phyloP scores from a whole-genome alignment of 2,888 invertebrate genomes.

The Acrocyrtus sp. region DNA sequence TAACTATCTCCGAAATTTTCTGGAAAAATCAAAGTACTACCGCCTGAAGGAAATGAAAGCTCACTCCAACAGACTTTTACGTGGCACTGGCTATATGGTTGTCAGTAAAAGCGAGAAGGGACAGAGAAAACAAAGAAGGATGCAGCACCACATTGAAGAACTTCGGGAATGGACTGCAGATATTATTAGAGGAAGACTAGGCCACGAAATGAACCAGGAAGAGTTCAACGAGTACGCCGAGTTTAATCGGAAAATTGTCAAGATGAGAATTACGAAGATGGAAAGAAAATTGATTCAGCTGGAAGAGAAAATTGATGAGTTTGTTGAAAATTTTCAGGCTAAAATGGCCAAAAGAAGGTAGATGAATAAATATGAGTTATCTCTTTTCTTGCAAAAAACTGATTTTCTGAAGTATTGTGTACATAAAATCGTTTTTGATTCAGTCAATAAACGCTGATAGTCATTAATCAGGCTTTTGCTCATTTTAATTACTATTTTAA shows the following conservation, averaged over 20 bases:
- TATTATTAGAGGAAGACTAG: conserved; percentile 35
- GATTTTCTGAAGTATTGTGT: neutral
- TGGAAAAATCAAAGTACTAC: conserved; percentile 2
- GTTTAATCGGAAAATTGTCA: conserved; percentile 26
- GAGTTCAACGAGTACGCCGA: conserved; percentile 43
- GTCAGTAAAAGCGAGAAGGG: conserved; percentile 13
- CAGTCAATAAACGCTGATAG: too few relatives aligned
- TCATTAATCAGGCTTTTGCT: too few relatives aligned
- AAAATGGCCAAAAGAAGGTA: neutral
- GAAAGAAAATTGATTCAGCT: conserved; percentile 17
- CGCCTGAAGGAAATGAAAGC: conserved; percentile 43
- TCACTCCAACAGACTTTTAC: conserved; percentile 26
- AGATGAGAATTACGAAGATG: conserved; percentile 29
- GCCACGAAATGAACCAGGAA: conserved; percentile 40
- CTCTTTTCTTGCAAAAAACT: neutral
- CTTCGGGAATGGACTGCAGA: conserved; percentile 32
- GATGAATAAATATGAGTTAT: neutral
- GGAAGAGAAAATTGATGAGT: neutral
- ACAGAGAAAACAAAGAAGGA: conserved; percentile 3
- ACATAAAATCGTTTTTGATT: too few relatives aligned
- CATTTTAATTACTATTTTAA: too few relatives aligned
- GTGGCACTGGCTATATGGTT: conserved; percentile 39
- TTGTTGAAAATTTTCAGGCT: too few relatives aligned
- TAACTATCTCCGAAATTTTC: conserved; percentile 9
- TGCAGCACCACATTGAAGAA: conserved; percentile 34